These are phyloP conservation scores for Brachymystax lenok DNA, from an alignment of 2,797 vertebrate species.

Conservation along the genomic window DNA sequence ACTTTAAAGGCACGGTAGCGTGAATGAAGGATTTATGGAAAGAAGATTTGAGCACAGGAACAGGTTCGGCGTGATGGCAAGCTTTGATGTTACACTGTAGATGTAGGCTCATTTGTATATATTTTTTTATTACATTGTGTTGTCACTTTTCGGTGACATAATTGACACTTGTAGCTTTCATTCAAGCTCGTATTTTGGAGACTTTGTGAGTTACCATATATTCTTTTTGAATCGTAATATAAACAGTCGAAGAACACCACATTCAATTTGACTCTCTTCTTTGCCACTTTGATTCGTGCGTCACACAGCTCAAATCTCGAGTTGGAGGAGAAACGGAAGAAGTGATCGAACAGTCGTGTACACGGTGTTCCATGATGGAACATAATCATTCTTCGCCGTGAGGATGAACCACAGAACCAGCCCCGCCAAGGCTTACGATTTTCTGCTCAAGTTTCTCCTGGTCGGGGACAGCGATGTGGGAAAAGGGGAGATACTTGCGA, in stretches of 20 bases:
- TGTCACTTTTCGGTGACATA: slow-evolving; percentile 1
- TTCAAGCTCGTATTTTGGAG: neutral
- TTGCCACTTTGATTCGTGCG: neutral
- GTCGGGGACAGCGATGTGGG: slow-evolving; percentile 83
- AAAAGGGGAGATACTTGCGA: slow-evolving; percentile 82
- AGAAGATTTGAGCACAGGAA: neutral
- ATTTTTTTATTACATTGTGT: neutral
- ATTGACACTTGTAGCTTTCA: slow-evolving; percentile 29
- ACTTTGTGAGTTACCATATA: too few relatives aligned
- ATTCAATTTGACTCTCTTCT: neutral
- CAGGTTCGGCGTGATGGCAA: neutral
- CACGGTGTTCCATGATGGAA: slow-evolving; percentile 55
- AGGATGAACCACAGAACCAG: slow-evolving; percentile 79
- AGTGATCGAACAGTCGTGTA: slow-evolving; percentile 21
- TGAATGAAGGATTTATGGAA: neutral
- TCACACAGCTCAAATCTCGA: neutral
- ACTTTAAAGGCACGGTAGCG: neutral
- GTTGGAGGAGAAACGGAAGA: slow-evolving; percentile 30
- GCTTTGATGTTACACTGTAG: neutral
- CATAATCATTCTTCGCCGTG: slow-evolving; percentile 37
- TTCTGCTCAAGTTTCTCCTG: slow-evolving; percentile 81
- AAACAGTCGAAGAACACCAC: neutral
- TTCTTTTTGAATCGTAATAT: neutral
- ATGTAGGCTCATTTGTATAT: neutral
- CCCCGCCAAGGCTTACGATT: slow-evolving; percentile 79